Percentiles rank a stretch among this genome's conserved stretches.
These are phyloP conservation scores for Megaustenia siamemsis DNA, from an alignment of 2,888 invertebrate genomes.

Conservation along the genomic window DNA sequence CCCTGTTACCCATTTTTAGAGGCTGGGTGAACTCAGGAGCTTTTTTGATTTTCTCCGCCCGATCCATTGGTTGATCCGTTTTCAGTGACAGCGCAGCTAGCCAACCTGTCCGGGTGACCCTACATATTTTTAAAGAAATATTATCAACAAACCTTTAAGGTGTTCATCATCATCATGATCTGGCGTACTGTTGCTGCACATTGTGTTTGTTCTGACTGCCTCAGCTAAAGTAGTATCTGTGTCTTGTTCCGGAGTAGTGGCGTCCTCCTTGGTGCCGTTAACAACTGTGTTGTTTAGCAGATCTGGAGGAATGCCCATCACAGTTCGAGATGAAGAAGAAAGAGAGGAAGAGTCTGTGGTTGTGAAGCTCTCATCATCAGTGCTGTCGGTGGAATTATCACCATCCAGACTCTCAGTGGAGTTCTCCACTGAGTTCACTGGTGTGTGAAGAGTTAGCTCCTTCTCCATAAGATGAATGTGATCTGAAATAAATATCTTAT, in stretches of 20 bases:
- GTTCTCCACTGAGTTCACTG: conserved; percentile 50
- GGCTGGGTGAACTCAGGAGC: no score
- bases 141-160: conserved; percentile 35
- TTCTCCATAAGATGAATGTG: conserved; percentile 57
- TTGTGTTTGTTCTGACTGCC: not conserved
- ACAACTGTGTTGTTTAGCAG: conserved; percentile 43
- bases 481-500: conserved; percentile 31
- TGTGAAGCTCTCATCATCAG: not conserved
- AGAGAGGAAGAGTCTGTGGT: conserved; percentile 2
- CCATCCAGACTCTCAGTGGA: conserved; percentile 50
- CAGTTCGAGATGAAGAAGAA: conserved; percentile 43
- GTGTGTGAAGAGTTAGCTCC: conserved; percentile 49
- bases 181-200: not conserved
- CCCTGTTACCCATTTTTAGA: no score
- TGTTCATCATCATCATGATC: conserved; percentile 40
- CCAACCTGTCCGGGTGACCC: no score
- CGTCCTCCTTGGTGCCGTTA: conserved; percentile 41
- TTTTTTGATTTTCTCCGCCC: no score
- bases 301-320: conserved; percentile 44
- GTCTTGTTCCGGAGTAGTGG: conserved; percentile 24
- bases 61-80: no score
- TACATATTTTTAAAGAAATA: no score
- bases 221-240: conserved; percentile 20
- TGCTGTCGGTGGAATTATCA: not conserved
- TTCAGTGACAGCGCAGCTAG: no score